Evolutionary conservation across 2,797 vertebrate genomes (phyloP), one percentile per base, ranked within the genome.

Genomic region (Pantherophis alleghaniensis): DNA sequence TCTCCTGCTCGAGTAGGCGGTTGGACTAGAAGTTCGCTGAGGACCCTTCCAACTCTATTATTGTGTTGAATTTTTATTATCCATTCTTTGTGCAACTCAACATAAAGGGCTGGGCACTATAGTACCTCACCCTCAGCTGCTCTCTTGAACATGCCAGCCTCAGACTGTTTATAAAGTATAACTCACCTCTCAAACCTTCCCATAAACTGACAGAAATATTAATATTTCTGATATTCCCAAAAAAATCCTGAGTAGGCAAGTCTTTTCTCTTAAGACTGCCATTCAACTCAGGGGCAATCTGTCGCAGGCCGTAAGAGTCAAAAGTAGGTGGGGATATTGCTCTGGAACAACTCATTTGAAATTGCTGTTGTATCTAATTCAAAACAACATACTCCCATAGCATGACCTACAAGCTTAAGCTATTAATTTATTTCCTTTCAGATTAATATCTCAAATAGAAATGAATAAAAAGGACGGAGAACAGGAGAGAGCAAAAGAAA

Each of bases 391-490:
- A 57, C 94, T 97, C 51, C 96, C 95, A 95, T 95, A 93, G 91
- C 93, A 91, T 96, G 96, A 97, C 96, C 95, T 96, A 96, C 94
- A 96, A 95, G 94, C 74, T 94, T 88, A 96, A 95, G 91, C 94
- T 90, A 97, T 96, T 97, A 95, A 96, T 95, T 96, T 95, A 94
- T 95, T 94, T 95, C 93, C 86, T 83, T 92, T 95, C 92, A 91
- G 96, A 96, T 96, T 95, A 97, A 94, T 96, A 96, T 95, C 96
- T 95, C 79, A 66, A 96, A 96, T 94, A 96, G 97, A 97, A 97
- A 97, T 96, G 95, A 96, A 95, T 92, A 88, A 94, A 96, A 94
- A 90, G 55, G 59, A 63, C 12, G 56, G 95, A 92, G n/a, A 74
- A 74, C 66, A 86, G 61, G 93, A 93, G 93, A 94, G 94, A 94